Evolutionary conservation across 1,140 invertebrate species (phyloP).

Genomic region (Vanessa atalanta): DNA sequence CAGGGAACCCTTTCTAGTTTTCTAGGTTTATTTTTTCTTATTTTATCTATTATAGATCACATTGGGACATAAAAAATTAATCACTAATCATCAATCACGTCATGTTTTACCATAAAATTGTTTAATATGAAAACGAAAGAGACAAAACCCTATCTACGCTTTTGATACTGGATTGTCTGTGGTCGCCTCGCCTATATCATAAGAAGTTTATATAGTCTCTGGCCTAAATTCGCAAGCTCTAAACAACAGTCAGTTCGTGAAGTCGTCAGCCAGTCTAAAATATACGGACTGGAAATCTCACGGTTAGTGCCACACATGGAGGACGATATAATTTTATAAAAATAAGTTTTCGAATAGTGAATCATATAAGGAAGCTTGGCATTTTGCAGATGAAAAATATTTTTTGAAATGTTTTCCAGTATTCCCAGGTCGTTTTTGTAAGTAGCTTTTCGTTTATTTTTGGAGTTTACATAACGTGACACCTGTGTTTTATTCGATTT

Average conservation of each 20-base stretch:
- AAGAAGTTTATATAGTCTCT: not conserved
- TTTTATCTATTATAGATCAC: too few species aligned
- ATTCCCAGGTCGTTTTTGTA: slow-evolving; percentile 72
- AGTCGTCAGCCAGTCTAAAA: slow-evolving; percentile 30
- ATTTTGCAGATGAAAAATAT: slow-evolving; percentile 66
- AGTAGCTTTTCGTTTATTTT: slow-evolving; percentile 75
- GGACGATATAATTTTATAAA: slow-evolving; percentile 65
- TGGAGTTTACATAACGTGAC: slow-evolving; percentile 78
- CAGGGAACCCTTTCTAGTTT: too few species aligned
- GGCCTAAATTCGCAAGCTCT: not conserved
- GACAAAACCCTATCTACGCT: too few species aligned
- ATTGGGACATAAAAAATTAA: too few species aligned
- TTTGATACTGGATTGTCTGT: not conserved
- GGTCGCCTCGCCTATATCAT: slow-evolving; percentile 8
- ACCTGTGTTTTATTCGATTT: slow-evolving; percentile 71
- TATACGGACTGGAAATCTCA: slow-evolving; percentile 26
- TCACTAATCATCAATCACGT: too few species aligned
- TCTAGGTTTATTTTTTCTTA: too few species aligned
- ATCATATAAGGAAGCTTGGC: slow-evolving; percentile 36
- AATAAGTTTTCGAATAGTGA: slow-evolving; percentile 51
- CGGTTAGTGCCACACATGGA: slow-evolving; percentile 56
- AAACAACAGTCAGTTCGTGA: slow-evolving; percentile 9
- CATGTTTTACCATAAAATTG: too few species aligned
- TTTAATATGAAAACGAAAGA: too few species aligned
- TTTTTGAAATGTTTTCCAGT: slow-evolving; percentile 75